Evolutionary conservation across 2,113 vertebrate genomes (phyloP).

Genomic region (Carettochelys insculpta): DNA sequence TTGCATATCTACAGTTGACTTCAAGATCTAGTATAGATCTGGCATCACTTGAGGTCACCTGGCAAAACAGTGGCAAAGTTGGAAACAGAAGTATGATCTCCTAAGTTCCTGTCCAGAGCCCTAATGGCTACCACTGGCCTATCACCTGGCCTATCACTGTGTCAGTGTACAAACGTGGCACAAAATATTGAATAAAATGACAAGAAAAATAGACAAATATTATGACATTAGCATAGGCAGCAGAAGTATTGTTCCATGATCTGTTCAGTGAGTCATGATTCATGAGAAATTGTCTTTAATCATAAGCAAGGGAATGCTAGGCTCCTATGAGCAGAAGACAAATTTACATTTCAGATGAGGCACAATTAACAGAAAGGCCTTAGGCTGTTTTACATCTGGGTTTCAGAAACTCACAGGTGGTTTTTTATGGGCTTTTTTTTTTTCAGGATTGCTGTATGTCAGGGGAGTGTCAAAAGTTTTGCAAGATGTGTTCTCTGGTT

Average conservation of each 20-base stretch:
- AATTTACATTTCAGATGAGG: background rate
- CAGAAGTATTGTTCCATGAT: background rate
- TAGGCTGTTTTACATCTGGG: background rate
- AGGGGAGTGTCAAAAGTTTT: background rate
- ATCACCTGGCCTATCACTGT: background rate
- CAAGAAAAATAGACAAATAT: background rate
- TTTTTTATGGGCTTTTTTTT: fast-evolving
- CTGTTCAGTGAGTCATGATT: background rate
- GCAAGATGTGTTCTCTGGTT: background rate
- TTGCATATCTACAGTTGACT: no score
- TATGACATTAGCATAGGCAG: background rate
- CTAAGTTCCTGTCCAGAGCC: background rate
- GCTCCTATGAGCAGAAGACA: background rate
- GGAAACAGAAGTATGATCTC: background rate
- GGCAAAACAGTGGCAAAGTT: background rate
- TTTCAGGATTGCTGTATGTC: background rate
- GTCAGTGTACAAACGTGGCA: background rate
- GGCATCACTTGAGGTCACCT: background rate
- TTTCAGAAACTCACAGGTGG: background rate
- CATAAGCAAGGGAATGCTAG: background rate
- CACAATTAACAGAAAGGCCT: background rate
- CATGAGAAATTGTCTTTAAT: background rate
- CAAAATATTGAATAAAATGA: background rate
- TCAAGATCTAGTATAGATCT: no score
- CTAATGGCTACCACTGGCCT: no score